Evolutionary conservation across 92 coral and sea anemone species (phyloP), one percentile per base, ranked within the genome.

Genomic region (Phenganax stokvisi): DNA sequence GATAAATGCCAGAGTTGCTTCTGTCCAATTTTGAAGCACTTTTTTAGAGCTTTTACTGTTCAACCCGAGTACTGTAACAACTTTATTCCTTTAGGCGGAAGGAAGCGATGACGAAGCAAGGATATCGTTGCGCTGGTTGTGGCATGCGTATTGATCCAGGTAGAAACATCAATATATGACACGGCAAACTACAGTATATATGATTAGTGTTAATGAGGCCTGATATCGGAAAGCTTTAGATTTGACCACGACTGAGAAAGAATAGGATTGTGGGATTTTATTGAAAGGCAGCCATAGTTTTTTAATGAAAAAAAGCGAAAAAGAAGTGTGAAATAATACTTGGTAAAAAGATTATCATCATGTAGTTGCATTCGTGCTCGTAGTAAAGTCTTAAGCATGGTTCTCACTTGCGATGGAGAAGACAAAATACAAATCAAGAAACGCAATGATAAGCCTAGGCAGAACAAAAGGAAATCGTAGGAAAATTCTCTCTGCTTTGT

Each of bases 131-230:
- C 84, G 97, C 93, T 44, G 99, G 99, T 25, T 96, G 99, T 86
- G 99, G 99, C 27, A 96, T 96, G 99, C 92, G 90, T 10, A 91
- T 96, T 0, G 96, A 90, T 65, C 93, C 92, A 89, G 96, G 99
- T 92, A 57, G 20, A 80, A 30, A 73, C 8, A 73, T 11, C n/a
- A 8, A 29, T 56, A 25, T 56, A 7, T 16, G 27, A 73, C 30
- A 31, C 57, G 11, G 3, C 9, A 44, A 10, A 9, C 15, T 44
- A 13, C 55, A 37, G 56, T 12, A 6, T 7, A 61, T 61, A 13
- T 61, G 47, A 37, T 37, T 37, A 37, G 47, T 37, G 47, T 37
- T 5, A 5, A 37, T 37, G 47, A 1, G 47, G 3, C 47, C 47
- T 5, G 47, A 5, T 37, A 37, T 5, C 47, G 47, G 5, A 37